These are phyloP conservation scores for Phenganax subtilis DNA, from an alignment of 92 coral and sea anemone species.

Conservation along the genomic window DNA sequence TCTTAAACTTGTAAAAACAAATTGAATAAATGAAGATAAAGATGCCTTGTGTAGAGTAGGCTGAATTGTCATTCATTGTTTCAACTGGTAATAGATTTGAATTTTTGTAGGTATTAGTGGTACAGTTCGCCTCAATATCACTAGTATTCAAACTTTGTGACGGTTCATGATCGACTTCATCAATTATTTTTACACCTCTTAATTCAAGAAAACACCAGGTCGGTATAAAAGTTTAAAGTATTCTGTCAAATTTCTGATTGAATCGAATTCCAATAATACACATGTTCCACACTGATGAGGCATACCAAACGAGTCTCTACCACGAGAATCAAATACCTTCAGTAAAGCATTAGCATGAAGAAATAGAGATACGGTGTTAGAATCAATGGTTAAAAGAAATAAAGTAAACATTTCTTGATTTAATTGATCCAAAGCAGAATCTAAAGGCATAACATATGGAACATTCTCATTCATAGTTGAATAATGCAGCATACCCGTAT, in stretches of 20 bases:
- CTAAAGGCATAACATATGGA: no score
- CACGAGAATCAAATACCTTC: constrained; percentile 35
- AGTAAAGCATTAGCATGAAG: constrained; percentile 25
- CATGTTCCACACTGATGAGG: constrained; percentile 30
- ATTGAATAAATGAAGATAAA: constrained; percentile 46
- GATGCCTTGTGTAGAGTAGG: constrained; percentile 36
- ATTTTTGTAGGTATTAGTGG: no score
- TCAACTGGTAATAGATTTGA: no score
- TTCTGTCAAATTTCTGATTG: constrained; percentile 33
- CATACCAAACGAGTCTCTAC: constrained; percentile 43
- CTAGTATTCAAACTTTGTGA: no score
- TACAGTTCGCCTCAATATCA: no score
- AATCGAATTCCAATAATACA: constrained; percentile 33
- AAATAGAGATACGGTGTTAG: no score
- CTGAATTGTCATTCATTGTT: neutral
- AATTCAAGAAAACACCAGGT: no score
- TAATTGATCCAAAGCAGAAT: constrained; percentile 37
- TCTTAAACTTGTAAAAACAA: constrained; percentile 43
- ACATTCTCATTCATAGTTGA: no score
- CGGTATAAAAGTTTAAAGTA: neutral
- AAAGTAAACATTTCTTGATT: constrained; percentile 30
- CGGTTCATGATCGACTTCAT: no score
- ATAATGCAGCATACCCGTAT: neutral
- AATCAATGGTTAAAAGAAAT: no score
- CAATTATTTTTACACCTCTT: no score